Conservation (phyloP, 2,113 vertebrate genomes). For the Rhegmatorhina hoffmannsi region DNA sequence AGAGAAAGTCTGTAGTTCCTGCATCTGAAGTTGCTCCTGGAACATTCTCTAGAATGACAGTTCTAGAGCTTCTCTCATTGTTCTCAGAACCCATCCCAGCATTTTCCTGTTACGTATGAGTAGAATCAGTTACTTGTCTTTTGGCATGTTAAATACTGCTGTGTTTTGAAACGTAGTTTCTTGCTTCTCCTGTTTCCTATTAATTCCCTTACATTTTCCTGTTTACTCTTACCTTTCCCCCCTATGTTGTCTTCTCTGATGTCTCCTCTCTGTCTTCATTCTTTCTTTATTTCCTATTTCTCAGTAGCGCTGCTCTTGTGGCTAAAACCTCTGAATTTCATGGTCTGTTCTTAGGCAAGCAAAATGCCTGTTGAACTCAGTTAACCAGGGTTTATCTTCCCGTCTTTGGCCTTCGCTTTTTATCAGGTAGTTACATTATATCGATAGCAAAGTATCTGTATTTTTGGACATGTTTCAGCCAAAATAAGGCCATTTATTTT, state of each 20-base stretch:
- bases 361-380: background rate
- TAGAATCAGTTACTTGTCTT: background rate
- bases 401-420: background rate
- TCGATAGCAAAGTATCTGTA: background rate
- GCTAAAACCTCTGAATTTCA: background rate
- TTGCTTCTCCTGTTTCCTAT: background rate
- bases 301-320: background rate
- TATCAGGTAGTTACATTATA: slow-evolving; percentile 49
- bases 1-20: background rate
- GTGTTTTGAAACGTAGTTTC: background rate
- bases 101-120: background rate
- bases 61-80: background rate
- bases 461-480: slow-evolving; percentile 56
- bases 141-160: background rate
- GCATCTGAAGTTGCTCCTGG: background rate
- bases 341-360: background rate
- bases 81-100: background rate
- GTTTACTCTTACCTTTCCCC: background rate
- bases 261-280: background rate
- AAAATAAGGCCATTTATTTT: slow-evolving; percentile 45
- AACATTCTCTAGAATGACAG: background rate
- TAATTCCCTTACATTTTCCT: background rate
- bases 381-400: background rate
- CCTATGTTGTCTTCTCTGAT: background rate
- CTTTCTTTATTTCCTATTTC: background rate